phyloP scores from a whole-genome alignment of 2,888 invertebrate species.

The Rhamnusium bicolor region DNA sequence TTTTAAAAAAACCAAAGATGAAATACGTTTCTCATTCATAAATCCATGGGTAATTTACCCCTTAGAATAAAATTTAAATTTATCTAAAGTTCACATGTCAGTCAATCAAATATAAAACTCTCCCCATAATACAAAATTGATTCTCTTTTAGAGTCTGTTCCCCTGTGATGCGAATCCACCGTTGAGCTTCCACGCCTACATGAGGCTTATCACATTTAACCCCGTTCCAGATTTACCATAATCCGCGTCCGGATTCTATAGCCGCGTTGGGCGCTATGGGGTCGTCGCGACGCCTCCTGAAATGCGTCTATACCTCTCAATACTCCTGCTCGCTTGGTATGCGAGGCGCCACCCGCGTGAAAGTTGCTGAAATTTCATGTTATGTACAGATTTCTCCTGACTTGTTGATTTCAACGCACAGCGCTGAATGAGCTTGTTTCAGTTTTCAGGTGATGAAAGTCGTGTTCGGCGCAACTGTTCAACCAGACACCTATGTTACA shows the following conservation, averaged over 20 bases:
- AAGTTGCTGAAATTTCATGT: constrained; percentile 49
- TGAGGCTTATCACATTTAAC: constrained; percentile 32
- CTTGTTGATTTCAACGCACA: constrained; percentile 26
- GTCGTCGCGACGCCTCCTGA: constrained; percentile 56
- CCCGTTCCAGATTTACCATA: constrained; percentile 36
- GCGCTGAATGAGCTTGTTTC: constrained; percentile 17
- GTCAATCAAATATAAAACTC: no score
- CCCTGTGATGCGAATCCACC: constrained; percentile 61
- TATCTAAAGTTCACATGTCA: no score
- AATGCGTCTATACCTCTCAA: constrained; percentile 54
- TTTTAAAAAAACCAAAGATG: no score
- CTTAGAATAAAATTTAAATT: no score
- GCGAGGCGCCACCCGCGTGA: constrained; percentile 60
- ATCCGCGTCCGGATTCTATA: constrained; percentile 18
- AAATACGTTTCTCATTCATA: no score
- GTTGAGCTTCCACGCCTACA: constrained; percentile 62
- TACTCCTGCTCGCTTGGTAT: constrained; percentile 55
- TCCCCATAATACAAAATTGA: background rate
- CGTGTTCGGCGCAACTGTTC: constrained; percentile 6
- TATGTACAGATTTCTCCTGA: constrained; percentile 3
- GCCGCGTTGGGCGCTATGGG: constrained; percentile 4
- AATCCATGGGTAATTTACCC: no score
- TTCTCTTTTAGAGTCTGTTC: constrained; percentile 54
- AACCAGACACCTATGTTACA: constrained; percentile 2
- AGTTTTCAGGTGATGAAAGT: constrained; percentile 9